These are phyloP conservation scores for Myotis vivesi DNA, from an alignment of 2,797 vertebrate species.

Conservation along the genomic window DNA sequence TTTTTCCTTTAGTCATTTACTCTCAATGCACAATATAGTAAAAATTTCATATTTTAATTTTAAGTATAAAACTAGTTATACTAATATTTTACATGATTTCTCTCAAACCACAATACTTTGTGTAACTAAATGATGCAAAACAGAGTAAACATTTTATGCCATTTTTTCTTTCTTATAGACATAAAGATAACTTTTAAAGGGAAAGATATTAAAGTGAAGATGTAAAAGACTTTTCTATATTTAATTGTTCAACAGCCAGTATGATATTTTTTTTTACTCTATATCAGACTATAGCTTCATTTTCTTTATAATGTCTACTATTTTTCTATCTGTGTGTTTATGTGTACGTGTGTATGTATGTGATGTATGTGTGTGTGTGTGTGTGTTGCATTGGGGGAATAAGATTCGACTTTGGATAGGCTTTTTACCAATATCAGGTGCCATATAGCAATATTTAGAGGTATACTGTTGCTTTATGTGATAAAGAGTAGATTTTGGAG, in stretches of 20 bases:
- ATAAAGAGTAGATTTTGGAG: neutral
- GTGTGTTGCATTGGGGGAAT: neutral
- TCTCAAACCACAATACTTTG: neutral
- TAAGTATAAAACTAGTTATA: neutral
- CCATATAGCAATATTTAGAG: neutral
- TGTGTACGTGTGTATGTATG: neutral
- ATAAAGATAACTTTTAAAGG: constrained; percentile 14
- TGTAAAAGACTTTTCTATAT: neutral
- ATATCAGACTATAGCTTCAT: neutral
- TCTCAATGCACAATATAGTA: constrained; percentile 7
- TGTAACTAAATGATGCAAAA: neutral
- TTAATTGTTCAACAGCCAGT: neutral
- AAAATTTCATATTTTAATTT: neutral
- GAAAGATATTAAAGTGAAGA: neutral
- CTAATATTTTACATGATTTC: constrained; percentile 8
- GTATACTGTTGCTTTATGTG: neutral
- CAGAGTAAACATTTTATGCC: neutral
- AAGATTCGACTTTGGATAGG: neutral
- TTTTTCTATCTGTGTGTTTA: neutral
- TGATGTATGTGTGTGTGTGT: neutral
- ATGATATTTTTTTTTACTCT: neutral
- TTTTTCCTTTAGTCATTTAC: neutral
- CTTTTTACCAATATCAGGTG: neutral
- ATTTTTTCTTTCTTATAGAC: neutral
- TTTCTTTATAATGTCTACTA: neutral